These are phyloP conservation scores for Apodemia duryi DNA, from an alignment of 2,888 invertebrate genomes.

Conservation along the genomic window DNA sequence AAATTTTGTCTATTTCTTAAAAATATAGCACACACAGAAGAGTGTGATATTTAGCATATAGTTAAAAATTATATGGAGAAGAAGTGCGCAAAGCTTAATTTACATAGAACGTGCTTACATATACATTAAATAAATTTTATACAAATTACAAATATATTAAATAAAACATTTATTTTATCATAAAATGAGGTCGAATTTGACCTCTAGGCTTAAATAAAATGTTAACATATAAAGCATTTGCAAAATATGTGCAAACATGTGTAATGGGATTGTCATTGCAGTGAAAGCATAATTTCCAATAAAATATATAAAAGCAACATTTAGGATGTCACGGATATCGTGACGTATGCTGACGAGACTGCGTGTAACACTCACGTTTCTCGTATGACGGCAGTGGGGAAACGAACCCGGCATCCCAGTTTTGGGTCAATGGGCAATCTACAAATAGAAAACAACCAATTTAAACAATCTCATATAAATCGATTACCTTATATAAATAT, in stretches of 20 bases:
- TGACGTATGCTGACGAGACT: constrained; percentile 42
- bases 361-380: constrained; percentile 67
- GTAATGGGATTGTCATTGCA: not conserved
- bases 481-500: no score
- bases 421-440: constrained; percentile 78
- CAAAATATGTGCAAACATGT: not conserved
- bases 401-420: constrained; percentile 76
- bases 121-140: not conserved
- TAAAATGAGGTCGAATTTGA: not conserved
- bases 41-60: not conserved
- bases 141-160: not conserved
- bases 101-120: not conserved
- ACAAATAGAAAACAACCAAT: constrained; percentile 66
- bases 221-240: constrained; percentile 3
- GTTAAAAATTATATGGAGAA: not conserved
- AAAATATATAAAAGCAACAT: constrained; percentile 35
- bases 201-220: not conserved
- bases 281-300: constrained; percentile 10
- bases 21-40: not conserved
- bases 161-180: not conserved
- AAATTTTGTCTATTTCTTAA: no score
- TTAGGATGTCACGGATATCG: constrained; percentile 48
- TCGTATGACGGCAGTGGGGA: constrained; percentile 74
- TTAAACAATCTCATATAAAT: constrained; percentile 24
- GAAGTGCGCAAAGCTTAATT: not conserved